Percentiles rank a stretch among this genome's conserved stretches.
These are phyloP conservation scores for Lophotis ruficrista DNA, from an alignment of 2,113 vertebrate genomes.

Conservation along the genomic window DNA sequence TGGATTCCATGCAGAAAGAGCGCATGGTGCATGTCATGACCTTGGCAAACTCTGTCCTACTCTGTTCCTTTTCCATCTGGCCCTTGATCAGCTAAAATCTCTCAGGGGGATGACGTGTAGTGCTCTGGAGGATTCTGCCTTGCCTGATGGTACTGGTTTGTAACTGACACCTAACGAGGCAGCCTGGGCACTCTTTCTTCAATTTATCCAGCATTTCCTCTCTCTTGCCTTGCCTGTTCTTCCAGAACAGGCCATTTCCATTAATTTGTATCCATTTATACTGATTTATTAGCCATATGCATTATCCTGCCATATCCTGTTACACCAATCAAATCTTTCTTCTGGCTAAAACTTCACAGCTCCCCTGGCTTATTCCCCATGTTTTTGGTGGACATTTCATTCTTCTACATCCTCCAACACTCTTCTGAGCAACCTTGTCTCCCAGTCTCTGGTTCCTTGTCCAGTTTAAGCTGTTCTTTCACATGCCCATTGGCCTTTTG, in stretches of 20 bases:
- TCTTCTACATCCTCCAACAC: neutral
- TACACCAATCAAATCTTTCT: neutral
- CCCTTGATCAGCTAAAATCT: neutral
- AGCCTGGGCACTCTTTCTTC: neutral
- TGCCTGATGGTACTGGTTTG: constrained; percentile 3
- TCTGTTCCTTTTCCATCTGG: neutral
- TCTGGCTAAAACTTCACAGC: neutral
- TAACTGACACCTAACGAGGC: neutral
- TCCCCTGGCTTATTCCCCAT: neutral
- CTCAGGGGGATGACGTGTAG: neutral
- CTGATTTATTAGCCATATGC: neutral
- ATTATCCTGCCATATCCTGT: neutral
- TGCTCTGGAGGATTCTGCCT: neutral
- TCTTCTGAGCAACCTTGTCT: neutral
- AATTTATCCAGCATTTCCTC: constrained; percentile 49
- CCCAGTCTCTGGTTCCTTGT: neutral
- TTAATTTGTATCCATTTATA: constrained; percentile 12
- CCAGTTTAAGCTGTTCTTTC: neutral
- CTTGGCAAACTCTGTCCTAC: neutral
- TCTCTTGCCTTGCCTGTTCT: constrained; percentile 4
- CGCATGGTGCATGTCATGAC: neutral
- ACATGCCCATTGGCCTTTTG: neutral
- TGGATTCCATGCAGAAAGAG: neutral
- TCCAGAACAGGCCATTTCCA: neutral
- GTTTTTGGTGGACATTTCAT: neutral